phyloP scores from a whole-genome alignment of 2,113 vertebrate genomes.

The Pelecanus crispus region DNA sequence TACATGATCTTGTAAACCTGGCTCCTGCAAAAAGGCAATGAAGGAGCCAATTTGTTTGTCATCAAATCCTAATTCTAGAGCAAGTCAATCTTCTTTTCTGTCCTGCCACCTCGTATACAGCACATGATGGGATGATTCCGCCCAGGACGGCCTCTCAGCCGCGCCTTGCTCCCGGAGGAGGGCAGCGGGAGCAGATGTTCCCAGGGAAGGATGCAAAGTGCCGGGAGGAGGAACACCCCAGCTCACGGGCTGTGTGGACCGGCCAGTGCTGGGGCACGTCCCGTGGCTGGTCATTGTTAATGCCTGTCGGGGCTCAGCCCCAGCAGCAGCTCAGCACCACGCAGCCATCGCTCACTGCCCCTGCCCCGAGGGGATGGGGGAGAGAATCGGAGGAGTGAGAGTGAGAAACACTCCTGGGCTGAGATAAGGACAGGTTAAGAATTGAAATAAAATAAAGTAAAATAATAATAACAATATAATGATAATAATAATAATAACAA shows the following conservation, averaged over 20 bases:
- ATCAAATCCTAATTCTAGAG: neutral
- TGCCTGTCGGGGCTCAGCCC: too few species aligned
- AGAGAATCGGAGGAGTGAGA: too few species aligned
- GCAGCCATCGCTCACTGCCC: too few species aligned
- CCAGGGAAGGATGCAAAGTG: neutral
- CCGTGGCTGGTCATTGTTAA: rapidly evolving
- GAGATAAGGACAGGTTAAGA: too few species aligned
- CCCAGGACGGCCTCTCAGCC: neutral
- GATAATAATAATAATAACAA: too few species aligned
- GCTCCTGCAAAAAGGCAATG: neutral
- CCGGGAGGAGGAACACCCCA: neutral
- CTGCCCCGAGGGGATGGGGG: too few species aligned
- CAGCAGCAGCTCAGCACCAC: too few species aligned
- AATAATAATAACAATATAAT: too few species aligned
- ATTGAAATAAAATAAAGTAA: too few species aligned
- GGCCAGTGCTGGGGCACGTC: rapidly evolving
- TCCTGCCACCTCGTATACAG: neutral
- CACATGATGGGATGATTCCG: rapidly evolving
- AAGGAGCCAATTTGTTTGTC: neutral
- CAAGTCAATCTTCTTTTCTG: neutral
- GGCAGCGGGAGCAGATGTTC: rapidly evolving
- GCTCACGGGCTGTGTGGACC: rapidly evolving
- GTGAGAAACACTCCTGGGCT: too few species aligned
- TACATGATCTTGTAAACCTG: neutral
- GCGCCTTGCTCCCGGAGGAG: neutral